Evolutionary conservation across 2,113 vertebrate species (phyloP).

Genomic region (Nycticorax nycticorax): DNA sequence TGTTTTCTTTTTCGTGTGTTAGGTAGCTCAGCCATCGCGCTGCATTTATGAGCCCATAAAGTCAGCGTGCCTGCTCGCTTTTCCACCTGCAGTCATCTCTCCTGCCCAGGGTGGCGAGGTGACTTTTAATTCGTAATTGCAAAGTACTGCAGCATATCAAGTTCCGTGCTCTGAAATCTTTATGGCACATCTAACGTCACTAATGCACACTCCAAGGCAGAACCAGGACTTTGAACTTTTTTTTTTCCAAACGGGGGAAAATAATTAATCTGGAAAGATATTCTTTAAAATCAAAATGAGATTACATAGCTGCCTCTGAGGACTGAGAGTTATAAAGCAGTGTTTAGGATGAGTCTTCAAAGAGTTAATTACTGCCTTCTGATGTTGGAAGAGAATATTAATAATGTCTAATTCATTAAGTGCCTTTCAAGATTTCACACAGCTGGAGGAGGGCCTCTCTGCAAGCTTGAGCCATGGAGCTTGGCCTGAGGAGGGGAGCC

Average conservation of each 20-base stretch:
- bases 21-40: neutral
- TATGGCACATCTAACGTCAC: neutral
- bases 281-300: neutral
- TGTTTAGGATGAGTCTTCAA: slow-evolving; percentile 5
- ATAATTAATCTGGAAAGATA: slow-evolving; percentile 31
- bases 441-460: neutral
- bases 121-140: neutral
- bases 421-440: slow-evolving; percentile 2
- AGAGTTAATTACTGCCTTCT: slow-evolving; percentile 50
- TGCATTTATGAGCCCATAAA: neutral
- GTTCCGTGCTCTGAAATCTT: neutral
- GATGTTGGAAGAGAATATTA: slow-evolving; percentile 33
- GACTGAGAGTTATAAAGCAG: neutral
- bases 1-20: neutral
- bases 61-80: neutral
- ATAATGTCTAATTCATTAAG: slow-evolving; percentile 34
- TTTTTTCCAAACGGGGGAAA: neutral
- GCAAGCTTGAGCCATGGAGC: neutral
- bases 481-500: neutral
- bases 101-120: neutral
- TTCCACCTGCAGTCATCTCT: neutral
- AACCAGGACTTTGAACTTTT: neutral
- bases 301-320: slow-evolving; percentile 1
- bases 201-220: neutral
- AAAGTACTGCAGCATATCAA: neutral